A percentile compares a stretch with the other conserved stretches of the same genome.
phyloP scores from a whole-genome alignment of 2,113 vertebrate genomes.

The Platysteira castanea region DNA sequence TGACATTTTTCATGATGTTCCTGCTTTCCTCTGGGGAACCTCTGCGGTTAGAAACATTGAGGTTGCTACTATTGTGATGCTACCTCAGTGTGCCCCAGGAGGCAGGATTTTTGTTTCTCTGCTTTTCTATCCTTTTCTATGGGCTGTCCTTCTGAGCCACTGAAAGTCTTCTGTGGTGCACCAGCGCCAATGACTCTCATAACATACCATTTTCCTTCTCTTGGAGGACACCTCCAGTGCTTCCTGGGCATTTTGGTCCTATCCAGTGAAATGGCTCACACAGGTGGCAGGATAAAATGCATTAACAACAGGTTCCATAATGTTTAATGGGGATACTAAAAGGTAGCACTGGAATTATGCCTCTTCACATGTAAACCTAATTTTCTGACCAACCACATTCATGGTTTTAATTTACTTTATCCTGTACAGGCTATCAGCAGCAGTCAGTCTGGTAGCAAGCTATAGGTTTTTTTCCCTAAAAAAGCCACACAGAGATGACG shows the following conservation, averaged over 20 bases:
- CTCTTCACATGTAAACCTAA: not conserved
- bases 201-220: not conserved
- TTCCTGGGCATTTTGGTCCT: not conserved
- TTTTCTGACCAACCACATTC: not conserved
- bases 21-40: not conserved
- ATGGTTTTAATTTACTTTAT: constrained; percentile 1
- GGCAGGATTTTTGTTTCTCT: not conserved
- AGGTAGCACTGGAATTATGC: not conserved
- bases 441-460: not conserved
- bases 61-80: not conserved
- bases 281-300: not conserved
- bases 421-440: not conserved
- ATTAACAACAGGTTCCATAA: not conserved
- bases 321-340: not conserved
- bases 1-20: not conserved
- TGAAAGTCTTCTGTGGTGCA: not conserved
- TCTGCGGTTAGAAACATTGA: not conserved
- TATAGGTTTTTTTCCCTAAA: not conserved
- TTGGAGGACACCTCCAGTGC: not conserved
- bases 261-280: not conserved
- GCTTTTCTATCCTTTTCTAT: not conserved
- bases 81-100: not conserved
- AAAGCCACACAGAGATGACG: not conserved
- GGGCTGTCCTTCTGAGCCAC: not conserved
- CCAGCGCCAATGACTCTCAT: not conserved